Conservation (phyloP, 2,888 invertebrate genomes). For the Acleris laterana region DNA sequence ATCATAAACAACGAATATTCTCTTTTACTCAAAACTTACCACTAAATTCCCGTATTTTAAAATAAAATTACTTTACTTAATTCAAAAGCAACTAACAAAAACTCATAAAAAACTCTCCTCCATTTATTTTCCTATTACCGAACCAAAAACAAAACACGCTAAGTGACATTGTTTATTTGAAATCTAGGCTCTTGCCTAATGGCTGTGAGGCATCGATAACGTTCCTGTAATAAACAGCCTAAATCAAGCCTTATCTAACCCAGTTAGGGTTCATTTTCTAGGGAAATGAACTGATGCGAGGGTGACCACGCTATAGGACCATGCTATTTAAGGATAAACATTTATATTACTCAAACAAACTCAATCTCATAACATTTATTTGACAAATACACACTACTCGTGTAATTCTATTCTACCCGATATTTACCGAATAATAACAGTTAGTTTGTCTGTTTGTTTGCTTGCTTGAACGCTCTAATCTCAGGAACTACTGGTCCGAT, state of each 20-base stretch:
- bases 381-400: no score
- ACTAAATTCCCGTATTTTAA: neutral
- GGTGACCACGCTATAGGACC: slow-evolving; percentile 2
- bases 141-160: slow-evolving; percentile 1
- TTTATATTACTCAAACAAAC: no score
- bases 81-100: neutral
- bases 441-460: no score
- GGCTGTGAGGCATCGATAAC: slow-evolving; percentile 11
- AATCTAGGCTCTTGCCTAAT: slow-evolving; percentile 19
- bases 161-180: slow-evolving; percentile 24
- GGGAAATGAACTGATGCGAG: neutral
- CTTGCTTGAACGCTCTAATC: no score
- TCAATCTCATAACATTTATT: no score
- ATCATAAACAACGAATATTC: no score
- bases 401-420: no score
- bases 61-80: neutral
- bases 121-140: slow-evolving; percentile 15
- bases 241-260: neutral
- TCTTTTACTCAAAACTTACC: neutral
- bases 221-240: neutral
- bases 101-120: neutral
- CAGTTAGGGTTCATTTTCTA: neutral
- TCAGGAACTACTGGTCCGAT: no score
- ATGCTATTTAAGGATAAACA: neutral
- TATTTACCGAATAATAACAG: no score